phyloP scores from a whole-genome alignment of 2,797 vertebrate species.

The Pseudochaenichthys georgianus region DNA sequence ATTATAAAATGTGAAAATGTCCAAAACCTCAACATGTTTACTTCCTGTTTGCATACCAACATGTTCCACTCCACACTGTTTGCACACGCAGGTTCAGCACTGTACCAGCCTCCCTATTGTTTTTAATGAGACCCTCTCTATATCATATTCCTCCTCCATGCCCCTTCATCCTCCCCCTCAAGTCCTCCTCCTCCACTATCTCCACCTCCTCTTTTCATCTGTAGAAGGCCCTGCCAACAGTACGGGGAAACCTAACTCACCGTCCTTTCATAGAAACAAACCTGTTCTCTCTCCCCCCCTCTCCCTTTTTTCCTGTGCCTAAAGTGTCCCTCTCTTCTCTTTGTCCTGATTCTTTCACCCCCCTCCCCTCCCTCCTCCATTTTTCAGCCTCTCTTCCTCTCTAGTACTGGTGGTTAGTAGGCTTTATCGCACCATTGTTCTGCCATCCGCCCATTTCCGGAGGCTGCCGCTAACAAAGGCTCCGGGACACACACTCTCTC shows the following conservation, averaged over 20 bases:
- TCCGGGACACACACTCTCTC: slow-evolving; percentile 48
- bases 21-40: too few relatives aligned
- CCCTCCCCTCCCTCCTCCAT: slow-evolving; percentile 19
- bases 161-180: slow-evolving; percentile 34
- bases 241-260: slow-evolving; percentile 67
- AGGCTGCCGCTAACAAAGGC: slow-evolving; percentile 66
- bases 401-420: slow-evolving; percentile 57
- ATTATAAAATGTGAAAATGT: too few relatives aligned
- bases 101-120: slow-evolving; percentile 38
- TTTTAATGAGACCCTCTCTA: slow-evolving; percentile 57
- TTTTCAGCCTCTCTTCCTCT: slow-evolving; percentile 38
- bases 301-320: slow-evolving; percentile 22
- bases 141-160: slow-evolving; percentile 47
- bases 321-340: slow-evolving; percentile 50
- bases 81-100: slow-evolving; percentile 26
- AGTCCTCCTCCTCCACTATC: slow-evolving; percentile 47
- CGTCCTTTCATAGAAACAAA: slow-evolving; percentile 66
- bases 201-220: slow-evolving; percentile 67
- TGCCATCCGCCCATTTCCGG: slow-evolving; percentile 77
- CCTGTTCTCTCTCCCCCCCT: slow-evolving; percentile 54
- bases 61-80: not conserved
- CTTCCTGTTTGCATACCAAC: not conserved
- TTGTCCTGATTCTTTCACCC: slow-evolving; percentile 42
- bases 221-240: slow-evolving; percentile 60
- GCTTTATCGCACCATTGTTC: slow-evolving; percentile 80